Base-by-base conservation (phyloP, 2,113 vertebrate genomes). In the Pitta sordida region DNA sequence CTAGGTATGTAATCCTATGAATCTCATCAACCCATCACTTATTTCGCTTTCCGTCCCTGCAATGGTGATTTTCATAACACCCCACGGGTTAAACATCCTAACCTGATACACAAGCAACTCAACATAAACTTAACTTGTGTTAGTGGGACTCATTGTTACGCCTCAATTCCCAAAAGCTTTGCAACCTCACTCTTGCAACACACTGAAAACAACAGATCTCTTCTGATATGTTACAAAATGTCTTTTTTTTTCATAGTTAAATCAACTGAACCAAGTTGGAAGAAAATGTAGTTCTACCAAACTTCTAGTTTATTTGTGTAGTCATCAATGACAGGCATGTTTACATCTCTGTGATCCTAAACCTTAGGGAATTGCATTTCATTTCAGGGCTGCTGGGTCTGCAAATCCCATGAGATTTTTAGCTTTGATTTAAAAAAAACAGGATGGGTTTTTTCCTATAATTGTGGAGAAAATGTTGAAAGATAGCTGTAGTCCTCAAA, bases 301-400 rank as follows among this genome's bases (percentile, higher is more conserved):
- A 63, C 32, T 48, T 86, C 10, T 43, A 4, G n/a, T 70, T 85
- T 91, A 52, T 85, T 90, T 86, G 46, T 29, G 22, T 83, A 88
- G 71, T 73, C 43, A 37, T 86, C 71, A 67, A 22, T 67, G 63
- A 30, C 60, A 74, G 43, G 21, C 32, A 4, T 81, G 88, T 91
- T 95, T 96, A 81, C 68, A 78, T 62, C 63, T 73, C 71, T 86
- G 48, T 93, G 79, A 88, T 77, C 39, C 73, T 74, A 53, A 91
- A 81, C 90, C 60, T 81, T 41, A 26, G 79, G 83, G 85, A 96
- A 63, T 6, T 83, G 27, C 17, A 70, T 92, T 88, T 91, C 23
- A 48, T 95, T 92, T 94, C 52, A 75, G n/a, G 43, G 11, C 55
- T 86, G 15, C 46, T 46, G 18, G 58, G 56, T 88, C 46, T 93